Conservation (phyloP, 2,888 invertebrate species). For the Plemyria rubiginata region DNA sequence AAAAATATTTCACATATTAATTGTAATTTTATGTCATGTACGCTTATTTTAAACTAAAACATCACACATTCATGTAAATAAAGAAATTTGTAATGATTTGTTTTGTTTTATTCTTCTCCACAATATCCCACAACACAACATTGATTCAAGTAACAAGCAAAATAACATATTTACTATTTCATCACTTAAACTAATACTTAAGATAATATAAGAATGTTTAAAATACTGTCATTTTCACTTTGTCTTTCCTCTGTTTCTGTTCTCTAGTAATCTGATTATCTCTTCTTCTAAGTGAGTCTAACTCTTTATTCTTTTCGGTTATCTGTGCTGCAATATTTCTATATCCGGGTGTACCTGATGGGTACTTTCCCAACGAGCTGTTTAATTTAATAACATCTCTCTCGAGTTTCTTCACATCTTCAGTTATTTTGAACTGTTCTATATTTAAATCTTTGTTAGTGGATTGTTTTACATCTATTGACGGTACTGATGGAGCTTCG, state of each 20-base stretch:
- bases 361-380: conserved; percentile 87
- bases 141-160: conserved; percentile 2
- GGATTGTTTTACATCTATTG: conserved; percentile 74
- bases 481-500: conserved; percentile 39
- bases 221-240: conserved; percentile 91
- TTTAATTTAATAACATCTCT: conserved; percentile 87
- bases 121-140: conserved; percentile 4
- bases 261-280: conserved; percentile 88
- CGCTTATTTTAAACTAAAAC: conserved; percentile 84
- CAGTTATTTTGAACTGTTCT: conserved; percentile 88
- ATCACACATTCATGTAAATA: conserved; percentile 81
- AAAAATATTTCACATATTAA: conserved; percentile 81
- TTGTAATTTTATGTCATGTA: conserved; percentile 84
- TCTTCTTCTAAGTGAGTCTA: conserved; percentile 84
- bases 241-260: conserved; percentile 88
- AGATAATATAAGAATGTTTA: conserved; percentile 57
- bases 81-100: conserved; percentile 79
- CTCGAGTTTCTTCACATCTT: conserved; percentile 88
- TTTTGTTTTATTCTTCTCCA: conserved; percentile 22
- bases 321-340: conserved; percentile 86
- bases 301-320: conserved; percentile 85
- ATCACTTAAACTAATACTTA: neutral
- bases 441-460: conserved; percentile 89
- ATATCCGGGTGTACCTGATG: conserved; percentile 85
- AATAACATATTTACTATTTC: neutral